Base-by-base conservation (phyloP, 2,888 invertebrate genomes). In the Chloromyia formosa region DNA sequence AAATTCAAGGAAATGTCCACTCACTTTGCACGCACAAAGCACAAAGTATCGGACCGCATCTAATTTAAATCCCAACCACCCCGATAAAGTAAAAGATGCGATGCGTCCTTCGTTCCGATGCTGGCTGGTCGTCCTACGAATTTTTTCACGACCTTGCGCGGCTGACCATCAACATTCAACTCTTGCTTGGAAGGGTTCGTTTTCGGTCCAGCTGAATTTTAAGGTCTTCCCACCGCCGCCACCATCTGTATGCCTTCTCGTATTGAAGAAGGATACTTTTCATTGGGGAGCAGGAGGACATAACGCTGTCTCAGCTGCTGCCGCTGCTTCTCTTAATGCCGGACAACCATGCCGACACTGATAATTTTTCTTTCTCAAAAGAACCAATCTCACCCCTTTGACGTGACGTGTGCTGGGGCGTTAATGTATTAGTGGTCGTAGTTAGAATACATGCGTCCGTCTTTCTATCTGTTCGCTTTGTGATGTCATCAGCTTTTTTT, bases 1-100 rank as follows among this genome's bases (percentile, higher is more conserved):
- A 62, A 62, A 71, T 64, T 71, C 71, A 74, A 76, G 76, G 69
- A 76, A 76, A 74, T 74, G 76, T 76, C 76, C 76, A 61, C 74
- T 72, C 76, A 16, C 56, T 58, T 54, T 61, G 74, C 60, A 62
- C 76, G 71, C 74, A 71, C 54, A 66, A 66, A 49, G 23, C 68
- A 53, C 54, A 66, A 66, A 66, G 22, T 58, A 58, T 40, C 71
- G 62, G 62, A 62, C 74, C 64, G 74, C 64, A 71, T 71, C 76
- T 76, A 76, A 76, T 76, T 76, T 76, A 76, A 76, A 74, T 76
- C 74, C 62, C 58, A 58, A 58, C 56, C 71, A 71, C 40, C 58
- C 56, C 27, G 27, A 35, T 35, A 35, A 35, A 49, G 35, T 18
- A 66, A 22, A 66, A 16, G 40, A 16, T 10, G 16, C 1, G 40